These are phyloP conservation scores for Hyposmocoma kahamanoa DNA, from an alignment of 1,140 invertebrate genomes.

Conservation along the genomic window DNA sequence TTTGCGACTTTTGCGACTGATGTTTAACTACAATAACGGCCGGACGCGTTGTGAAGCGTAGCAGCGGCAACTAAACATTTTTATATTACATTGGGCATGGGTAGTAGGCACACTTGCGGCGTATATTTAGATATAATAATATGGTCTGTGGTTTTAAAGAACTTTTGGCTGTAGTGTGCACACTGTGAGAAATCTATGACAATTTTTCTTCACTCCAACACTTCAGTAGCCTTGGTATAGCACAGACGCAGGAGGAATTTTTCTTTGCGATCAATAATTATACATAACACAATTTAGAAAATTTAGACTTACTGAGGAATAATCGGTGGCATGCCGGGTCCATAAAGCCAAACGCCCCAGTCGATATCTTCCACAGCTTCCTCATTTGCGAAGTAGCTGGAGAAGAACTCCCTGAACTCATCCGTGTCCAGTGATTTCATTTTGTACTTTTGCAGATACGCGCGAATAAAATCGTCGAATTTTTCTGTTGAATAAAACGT, in stretches of 20 bases:
- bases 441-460: constrained; percentile 88
- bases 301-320: constrained; percentile 88
- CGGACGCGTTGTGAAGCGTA: too few relatives aligned
- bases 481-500: constrained; percentile 45
- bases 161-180: not conserved
- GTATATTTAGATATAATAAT: not conserved
- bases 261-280: constrained; percentile 5
- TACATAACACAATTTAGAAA: constrained; percentile 1
- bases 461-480: constrained; percentile 90
- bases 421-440: constrained; percentile 88
- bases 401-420: constrained; percentile 86
- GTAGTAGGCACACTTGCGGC: too few relatives aligned
- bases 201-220: not conserved
- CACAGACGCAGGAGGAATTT: not conserved
- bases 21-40: too few relatives aligned
- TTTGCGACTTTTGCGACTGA: too few relatives aligned
- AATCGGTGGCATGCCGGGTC: constrained; percentile 89
- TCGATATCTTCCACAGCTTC: constrained; percentile 78
- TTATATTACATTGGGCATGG: too few relatives aligned
- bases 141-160: not conserved
- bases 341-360: constrained; percentile 90
- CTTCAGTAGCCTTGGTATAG: not conserved
- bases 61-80: too few relatives aligned
- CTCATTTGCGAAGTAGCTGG: constrained; percentile 83
- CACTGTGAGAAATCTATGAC: not conserved